phyloP scores from a whole-genome alignment of 64 coral and sea anemone genomes.

The Dendronephthya gigantea region DNA sequence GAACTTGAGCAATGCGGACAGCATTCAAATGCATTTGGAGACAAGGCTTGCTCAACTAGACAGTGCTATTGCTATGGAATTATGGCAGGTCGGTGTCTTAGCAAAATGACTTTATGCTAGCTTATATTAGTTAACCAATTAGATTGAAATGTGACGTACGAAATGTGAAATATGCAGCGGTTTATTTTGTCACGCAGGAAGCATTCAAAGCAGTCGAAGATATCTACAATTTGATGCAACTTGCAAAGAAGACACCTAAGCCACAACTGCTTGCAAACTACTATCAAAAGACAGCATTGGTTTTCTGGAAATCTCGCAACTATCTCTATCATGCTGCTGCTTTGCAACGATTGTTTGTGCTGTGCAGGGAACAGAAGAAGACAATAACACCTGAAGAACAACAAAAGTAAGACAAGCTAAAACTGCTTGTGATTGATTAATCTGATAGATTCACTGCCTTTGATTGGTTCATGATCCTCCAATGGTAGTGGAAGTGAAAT shows the following conservation, averaged over 20 bases:
- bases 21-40: constrained; percentile 74
- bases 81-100: constrained; percentile 62
- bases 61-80: constrained; percentile 86
- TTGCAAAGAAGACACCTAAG: constrained; percentile 77
- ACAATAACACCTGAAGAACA: constrained; percentile 81
- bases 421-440: too few relatives aligned
- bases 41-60: constrained; percentile 80
- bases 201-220: constrained; percentile 98
- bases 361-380: constrained; percentile 83
- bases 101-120: too few relatives aligned
- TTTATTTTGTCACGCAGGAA: constrained; percentile 24
- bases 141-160: too few relatives aligned
- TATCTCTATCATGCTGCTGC: constrained; percentile 81
- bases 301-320: constrained; percentile 87
- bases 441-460: too few relatives aligned
- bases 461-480: background rate
- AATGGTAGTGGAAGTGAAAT: too few relatives aligned
- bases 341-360: constrained; percentile 52
- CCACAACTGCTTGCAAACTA: constrained; percentile 97
- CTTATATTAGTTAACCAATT: too few relatives aligned
- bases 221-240: constrained; percentile 79
- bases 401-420: constrained; percentile 66
- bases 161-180: too few relatives aligned
- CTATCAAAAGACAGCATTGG: constrained; percentile 89
- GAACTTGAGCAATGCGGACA: constrained; percentile 78